phyloP scores from a whole-genome alignment of 2,888 invertebrate species.

The Xanthia icteritia region DNA sequence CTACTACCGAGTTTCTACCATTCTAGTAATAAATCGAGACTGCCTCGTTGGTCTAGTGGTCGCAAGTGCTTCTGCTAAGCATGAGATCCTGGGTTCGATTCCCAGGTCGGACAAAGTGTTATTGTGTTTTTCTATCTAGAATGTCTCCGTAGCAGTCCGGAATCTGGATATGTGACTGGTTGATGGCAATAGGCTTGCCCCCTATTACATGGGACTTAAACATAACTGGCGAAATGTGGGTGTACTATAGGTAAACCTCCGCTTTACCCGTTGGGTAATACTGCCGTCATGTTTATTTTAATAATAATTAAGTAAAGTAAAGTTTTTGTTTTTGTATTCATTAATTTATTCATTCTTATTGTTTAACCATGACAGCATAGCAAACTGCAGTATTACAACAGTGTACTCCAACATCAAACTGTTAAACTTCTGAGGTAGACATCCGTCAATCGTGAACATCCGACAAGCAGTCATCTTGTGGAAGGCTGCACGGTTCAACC shows the following conservation, averaged over 20 bases:
- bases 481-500: no score
- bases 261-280: neutral
- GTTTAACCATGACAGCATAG: neutral
- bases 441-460: neutral
- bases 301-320: neutral
- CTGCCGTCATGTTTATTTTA: neutral
- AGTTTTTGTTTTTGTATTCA: neutral
- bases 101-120: no score
- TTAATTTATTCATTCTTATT: neutral
- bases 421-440: neutral
- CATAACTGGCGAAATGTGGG: no score
- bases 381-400: no score
- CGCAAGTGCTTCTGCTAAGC: no score
- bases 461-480: no score
- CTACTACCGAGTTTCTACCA: no score
- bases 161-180: neutral
- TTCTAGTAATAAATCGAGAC: no score
- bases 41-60: no score
- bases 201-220: no score
- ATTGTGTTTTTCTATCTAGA: neutral
- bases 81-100: no score
- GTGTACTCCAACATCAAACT: no score
- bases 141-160: neutral
- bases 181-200: neutral
- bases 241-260: neutral